Base-by-base conservation (phyloP, 2,113 vertebrate genomes). In the Copsychus sechellarum region DNA sequence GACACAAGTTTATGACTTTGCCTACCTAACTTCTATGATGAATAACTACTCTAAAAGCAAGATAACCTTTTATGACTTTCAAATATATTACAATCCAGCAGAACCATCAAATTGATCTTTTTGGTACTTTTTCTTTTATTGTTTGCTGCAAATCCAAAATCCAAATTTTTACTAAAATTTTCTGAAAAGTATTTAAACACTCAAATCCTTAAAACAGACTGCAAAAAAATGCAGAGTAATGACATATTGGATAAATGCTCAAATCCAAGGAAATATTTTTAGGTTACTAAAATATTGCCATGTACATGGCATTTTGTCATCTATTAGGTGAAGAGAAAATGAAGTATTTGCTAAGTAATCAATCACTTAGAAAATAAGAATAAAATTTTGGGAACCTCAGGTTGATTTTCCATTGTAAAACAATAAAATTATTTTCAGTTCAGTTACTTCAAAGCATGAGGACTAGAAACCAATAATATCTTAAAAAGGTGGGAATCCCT, bases 41-140 rank as follows among this genome's bases (percentile, higher is more conserved):
- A 78, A 51, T 81, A 76, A 34, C n/a, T 87, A 33, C 62, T 69
- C 83, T 34, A 80, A 85, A 94, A 88, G 16, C 25, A 83, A 82
- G 21, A 83, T 67, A 91, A 67, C 4, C 7, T 91, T 67, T 87
- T 60, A 53, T 65, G 48, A 79, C n/a, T 48, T 28, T 17, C 60
- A 50, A 62, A 48, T 19, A 47, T 12, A 69, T 43, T 57, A n/a
- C 24, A 82, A 34, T 65, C 29, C 50, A 58, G 21, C 26, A 73
- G 76, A 73, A 62, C 29, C 36, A 16, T 29, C 15, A 19, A 34
- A 69, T 29, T 23, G 5, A 60, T 65, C 34, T 88, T 93, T 93
- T 69, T 42, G 3, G 81, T 78, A 71, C 20, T 9, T 66, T 33
- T 43, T 38, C 26, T 25, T 78, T 81, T 70, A 58, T 4, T 40